These are phyloP conservation scores for Gila robusta DNA, from an alignment of 2,797 vertebrate species.

Conservation along the genomic window DNA sequence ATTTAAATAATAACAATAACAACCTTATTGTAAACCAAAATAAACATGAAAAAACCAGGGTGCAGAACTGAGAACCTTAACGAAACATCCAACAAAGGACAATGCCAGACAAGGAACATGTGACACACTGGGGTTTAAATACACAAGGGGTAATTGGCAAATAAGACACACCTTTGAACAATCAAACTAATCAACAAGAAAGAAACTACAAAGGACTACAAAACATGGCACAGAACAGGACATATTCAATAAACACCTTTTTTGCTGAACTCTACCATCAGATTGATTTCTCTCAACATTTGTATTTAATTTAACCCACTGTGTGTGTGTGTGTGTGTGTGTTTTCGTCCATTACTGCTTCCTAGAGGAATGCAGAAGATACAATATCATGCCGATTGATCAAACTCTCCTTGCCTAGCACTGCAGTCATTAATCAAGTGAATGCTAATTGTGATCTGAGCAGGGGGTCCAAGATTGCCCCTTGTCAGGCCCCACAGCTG, in stretches of 20 bases:
- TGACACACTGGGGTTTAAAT: neutral
- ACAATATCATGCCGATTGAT: slow-evolving; percentile 46
- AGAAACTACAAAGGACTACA: neutral
- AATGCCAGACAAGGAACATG: neutral
- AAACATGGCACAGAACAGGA: neutral
- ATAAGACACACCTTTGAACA: neutral
- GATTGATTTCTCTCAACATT: slow-evolving; percentile 34
- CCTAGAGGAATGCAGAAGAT: slow-evolving; percentile 22
- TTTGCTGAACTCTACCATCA: slow-evolving; percentile 7
- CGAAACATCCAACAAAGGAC: neutral
- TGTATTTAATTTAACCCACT: slow-evolving; percentile 45
- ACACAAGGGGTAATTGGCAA: neutral
- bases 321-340: slow-evolving; percentile 8
- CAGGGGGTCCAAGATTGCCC: slow-evolving; percentile 43
- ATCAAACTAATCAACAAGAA: neutral
- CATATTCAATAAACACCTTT: neutral
- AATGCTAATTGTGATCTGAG: slow-evolving; percentile 54
- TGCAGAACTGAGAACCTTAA: neutral
- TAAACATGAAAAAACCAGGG: neutral
- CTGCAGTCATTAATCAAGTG: slow-evolving; percentile 54
- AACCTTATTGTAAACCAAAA: neutral
- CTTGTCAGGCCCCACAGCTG: slow-evolving; percentile 40
- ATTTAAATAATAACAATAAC: neutral
- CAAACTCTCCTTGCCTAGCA: slow-evolving; percentile 30
- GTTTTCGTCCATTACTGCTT: slow-evolving; percentile 20